Conservation (phyloP, 2,888 invertebrate species). For the Pherbina coryleti region DNA sequence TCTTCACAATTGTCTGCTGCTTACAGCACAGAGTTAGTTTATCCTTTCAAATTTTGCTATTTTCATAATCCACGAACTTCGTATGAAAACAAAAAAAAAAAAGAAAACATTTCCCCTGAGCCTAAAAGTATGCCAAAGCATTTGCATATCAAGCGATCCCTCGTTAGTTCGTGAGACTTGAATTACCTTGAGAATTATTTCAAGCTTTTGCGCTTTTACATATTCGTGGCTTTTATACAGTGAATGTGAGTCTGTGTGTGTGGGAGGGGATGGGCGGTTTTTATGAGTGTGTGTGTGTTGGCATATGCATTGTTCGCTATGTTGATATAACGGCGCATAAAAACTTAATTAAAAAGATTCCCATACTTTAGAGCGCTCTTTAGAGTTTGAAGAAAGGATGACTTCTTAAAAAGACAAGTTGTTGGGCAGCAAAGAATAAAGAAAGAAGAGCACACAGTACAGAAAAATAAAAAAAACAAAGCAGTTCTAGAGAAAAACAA, state of each 20-base stretch:
- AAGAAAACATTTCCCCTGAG: slow-evolving; percentile 4
- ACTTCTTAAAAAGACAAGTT: neutral
- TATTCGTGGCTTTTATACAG: neutral
- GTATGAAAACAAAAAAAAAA: neutral
- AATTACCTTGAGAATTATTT: neutral
- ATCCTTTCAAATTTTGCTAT: too few species aligned
- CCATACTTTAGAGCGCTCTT: neutral
- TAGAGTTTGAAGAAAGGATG: neutral
- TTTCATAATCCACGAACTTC: neutral
- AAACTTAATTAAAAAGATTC: slow-evolving; percentile 28
- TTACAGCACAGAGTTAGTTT: too few species aligned
- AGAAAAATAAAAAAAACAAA: too few species aligned
- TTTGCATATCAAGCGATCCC: slow-evolving; percentile 18
- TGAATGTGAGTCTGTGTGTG: neutral
- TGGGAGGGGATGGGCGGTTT: neutral
- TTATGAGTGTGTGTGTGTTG: neutral
- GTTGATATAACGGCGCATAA: slow-evolving; percentile 7
- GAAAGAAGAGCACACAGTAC: neutral
- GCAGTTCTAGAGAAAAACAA: neutral
- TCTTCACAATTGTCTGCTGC: too few species aligned
- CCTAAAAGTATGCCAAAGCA: slow-evolving; percentile 2
- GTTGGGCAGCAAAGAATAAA: neutral
- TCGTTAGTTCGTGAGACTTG: slow-evolving; percentile 10
- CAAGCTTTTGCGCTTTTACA: slow-evolving; percentile 10
- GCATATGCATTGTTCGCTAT: neutral